Evolutionary conservation across 2,888 invertebrate genomes (phyloP), one percentile per base, ranked within the genome.

Genomic region (Drosophila helvetica): DNA sequence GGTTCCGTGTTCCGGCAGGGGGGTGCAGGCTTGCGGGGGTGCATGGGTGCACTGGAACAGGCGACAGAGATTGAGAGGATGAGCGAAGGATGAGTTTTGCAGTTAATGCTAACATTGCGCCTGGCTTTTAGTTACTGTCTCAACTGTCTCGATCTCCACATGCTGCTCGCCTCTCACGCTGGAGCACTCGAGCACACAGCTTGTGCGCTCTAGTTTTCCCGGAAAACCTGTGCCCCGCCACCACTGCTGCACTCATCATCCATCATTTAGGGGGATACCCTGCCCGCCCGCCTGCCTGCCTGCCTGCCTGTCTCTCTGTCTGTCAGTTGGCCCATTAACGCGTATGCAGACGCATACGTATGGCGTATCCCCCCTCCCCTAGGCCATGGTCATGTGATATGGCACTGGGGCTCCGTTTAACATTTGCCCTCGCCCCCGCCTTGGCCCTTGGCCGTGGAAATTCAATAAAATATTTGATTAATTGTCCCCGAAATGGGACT

Each of bases 401-500:
- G 69, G 55, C 58, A 66, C 64, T 77, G 71, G 74, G 74, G 67
- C 85, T 43, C 30, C 43, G 65, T 42, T 42, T 45, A 86, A 76
- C 78, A 78, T 72, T 80, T 78, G 76, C 64, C 69, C 52, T n/a
- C n/a, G n/a, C n/a, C n/a, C n/a, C n/a, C n/a, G n/a, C n/a, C n/a
- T n/a, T n/a, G n/a, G n/a, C 53, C 67, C 52, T 52, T 12, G 15
- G 22, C 45, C 2, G 12, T 12, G 48, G 73, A 74, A 72, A 81
- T 81, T 81, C 83, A 81, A 81, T 81, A 86, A 86, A 86, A 84
- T 81, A 77, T 86, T 79, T 83, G 83, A 83, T 86, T 84, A 83
- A 83, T 83, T 84, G 77, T 75, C 73, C 17, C 19, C 66, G 68
- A 84, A 83, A 86, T 74, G 82, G 75, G 66, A 79, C 81, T 77